Evolutionary conservation across 1,140 invertebrate species (phyloP), one percentile per base, ranked within the genome.

Genomic region (Rhagoletis pomonella): DNA sequence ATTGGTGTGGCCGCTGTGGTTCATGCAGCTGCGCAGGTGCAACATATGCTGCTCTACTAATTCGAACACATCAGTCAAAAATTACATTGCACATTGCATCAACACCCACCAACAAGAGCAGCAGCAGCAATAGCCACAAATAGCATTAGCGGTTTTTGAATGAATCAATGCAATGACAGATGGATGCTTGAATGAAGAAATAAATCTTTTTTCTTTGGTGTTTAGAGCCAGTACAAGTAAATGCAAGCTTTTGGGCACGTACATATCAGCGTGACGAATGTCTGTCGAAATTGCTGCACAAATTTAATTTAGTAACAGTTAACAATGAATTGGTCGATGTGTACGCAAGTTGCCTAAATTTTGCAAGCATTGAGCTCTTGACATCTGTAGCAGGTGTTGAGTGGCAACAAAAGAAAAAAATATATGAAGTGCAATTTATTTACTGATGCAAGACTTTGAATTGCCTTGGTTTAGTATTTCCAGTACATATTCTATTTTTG

Each of bases 161-260:
- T 17, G 44, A 58, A 81, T 81, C 73, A 81, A 58, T 81, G 69
- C 69, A n/a, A 19, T 50, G 73, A 81, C 73, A 55, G 73, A 19
- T 81, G 17, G 44, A 14, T 1, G 73, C 5, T 81, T 50, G 73
- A 55, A n/a, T 50, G 73, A 14, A 44, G 10, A 62, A 73, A 73
- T 17, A 44, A 4, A 47, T 14, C 4, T 50, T 47, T 7, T 47
- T 42, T 62, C 3, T 62, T 17, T 62, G 17, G 29, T 39, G 17
- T 29, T 67, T 19, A 29, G 29, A 29, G 29, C 0, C 29, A 29
- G 1, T 29, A 1, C 29, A 29, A 29, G 64, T 67, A 19, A 4
- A 5, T 3, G 5, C 17, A 14, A 62, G n/a, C 60, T 62, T 14
- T 17, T 12, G 10, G n/a, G 6, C 55, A 6, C 29, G 47, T 47